These are phyloP conservation scores for Tetramorium parvispinum DNA, from an alignment of 1,140 invertebrate genomes.

Conservation along the genomic window DNA sequence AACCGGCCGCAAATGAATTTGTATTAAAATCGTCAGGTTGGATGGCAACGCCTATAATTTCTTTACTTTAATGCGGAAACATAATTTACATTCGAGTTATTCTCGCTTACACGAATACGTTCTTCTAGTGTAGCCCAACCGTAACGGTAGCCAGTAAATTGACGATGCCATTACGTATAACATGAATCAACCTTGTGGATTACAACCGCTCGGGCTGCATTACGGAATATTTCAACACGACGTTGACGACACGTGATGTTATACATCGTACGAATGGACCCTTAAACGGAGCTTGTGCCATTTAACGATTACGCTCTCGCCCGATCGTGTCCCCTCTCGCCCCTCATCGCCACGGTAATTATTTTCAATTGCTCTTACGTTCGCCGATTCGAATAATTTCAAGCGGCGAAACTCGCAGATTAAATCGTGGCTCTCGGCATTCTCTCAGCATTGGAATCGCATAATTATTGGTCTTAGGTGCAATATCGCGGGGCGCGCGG, in stretches of 20 bases:
- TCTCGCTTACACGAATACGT: neutral
- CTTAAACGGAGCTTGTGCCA: neutral
- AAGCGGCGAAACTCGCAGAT: constrained; percentile 17
- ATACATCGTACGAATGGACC: neutral
- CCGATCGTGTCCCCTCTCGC: neutral
- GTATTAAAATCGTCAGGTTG: neutral
- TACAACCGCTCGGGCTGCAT: neutral
- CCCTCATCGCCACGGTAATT: neutral
- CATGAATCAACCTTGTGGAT: neutral
- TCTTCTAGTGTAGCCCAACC: neutral
- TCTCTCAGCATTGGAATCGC: constrained; percentile 44
- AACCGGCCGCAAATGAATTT: neutral
- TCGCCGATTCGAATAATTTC: constrained; percentile 41
- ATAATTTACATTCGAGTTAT: constrained; percentile 12
- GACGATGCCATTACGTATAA: constrained; percentile 13
- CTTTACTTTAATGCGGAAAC: neutral
- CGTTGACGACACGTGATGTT: neutral
- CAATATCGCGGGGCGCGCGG: neutral
- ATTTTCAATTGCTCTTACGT: constrained; percentile 14
- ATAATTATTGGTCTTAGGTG: constrained; percentile 37
- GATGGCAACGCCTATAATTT: neutral
- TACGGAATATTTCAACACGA: constrained; percentile 7
- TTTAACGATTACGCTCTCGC: constrained; percentile 8
- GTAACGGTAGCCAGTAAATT: constrained; percentile 15
- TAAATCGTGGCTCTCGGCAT: constrained; percentile 36